Evolutionary conservation across 2,113 vertebrate genomes (phyloP).

Genomic region (Casuarius casuarius): DNA sequence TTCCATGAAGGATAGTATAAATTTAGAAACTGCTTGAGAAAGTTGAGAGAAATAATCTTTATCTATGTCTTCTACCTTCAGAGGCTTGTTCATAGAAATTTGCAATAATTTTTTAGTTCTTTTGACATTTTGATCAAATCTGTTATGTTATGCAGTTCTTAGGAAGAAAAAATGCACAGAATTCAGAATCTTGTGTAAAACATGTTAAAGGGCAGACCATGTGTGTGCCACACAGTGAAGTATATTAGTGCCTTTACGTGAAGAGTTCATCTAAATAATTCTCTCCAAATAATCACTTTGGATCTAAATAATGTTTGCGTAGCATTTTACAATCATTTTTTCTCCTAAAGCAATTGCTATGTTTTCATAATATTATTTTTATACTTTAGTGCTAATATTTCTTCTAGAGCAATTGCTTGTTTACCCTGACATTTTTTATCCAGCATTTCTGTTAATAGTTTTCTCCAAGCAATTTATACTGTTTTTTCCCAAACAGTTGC

Average conservation of each 20-base stretch:
- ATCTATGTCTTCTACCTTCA: background rate
- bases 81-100: background rate
- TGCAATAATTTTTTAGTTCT: background rate
- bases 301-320: conserved; percentile 1
- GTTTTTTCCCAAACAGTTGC: background rate
- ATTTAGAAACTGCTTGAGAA: background rate
- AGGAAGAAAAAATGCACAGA: background rate
- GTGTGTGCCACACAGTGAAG: background rate
- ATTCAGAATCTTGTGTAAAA: background rate
- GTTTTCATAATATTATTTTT: background rate
- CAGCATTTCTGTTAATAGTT: background rate
- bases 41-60: background rate
- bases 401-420: background rate
- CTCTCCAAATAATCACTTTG: background rate
- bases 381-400: conserved; percentile 10
- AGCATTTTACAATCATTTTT: background rate
- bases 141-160: background rate
- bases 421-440: background rate
- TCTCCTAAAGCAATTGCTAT: background rate
- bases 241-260: background rate
- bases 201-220: background rate
- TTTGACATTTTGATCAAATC: background rate
- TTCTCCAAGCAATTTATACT: background rate
- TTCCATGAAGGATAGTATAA: background rate
- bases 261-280: background rate